Base-by-base conservation (phyloP, 1,140 invertebrate genomes). In the Drosophila persimilis region DNA sequence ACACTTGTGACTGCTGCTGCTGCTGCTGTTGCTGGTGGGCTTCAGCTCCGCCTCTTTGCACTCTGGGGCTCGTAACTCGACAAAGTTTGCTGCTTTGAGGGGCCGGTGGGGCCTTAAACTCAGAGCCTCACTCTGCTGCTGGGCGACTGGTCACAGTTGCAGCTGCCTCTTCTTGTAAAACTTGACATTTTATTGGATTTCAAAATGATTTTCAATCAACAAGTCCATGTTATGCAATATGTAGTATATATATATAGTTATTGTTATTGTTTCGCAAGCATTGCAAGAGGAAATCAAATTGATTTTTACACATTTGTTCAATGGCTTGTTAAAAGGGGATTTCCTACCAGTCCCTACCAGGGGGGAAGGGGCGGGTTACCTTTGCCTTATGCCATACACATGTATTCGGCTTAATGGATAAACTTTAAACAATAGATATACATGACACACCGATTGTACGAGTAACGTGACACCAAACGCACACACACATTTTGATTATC, bases 141-240 rank as follows among this genome's bases (percentile, higher is more conserved):
- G 35, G 11, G 35, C 29, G 29, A 51, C 53, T 56, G 56, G 61
- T 39, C 52, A 47, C 54, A 52, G 60, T 44, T 52, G 41, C 29
- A 60, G 6, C 35, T 56, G 11, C 47, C 9, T 24, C 48, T 44
- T 69, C 43, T 79, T 64, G 67, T 83, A 76, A 76, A 86, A 88
- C 58, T 75, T 79, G 65, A 86, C 62, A 76, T 65, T 86, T 83
- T 78, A 88, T 86, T 88, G 70, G 80, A 77, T 84, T 65, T 80
- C 78, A 63, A 85, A 85, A 85, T 88, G 83, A 88, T 88, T 88
- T 88, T 88, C 67, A 88, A 88, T 88, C 84, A 88, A 88, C 83
- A 88, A 88, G 83, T 88, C 75, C 78, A 78, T 88, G 65, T 78
- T 77, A 80, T 71, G 58, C 65, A 75, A 69, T 58, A 86, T 71